Evolutionary conservation across 2,888 invertebrate genomes (phyloP), one percentile per base, ranked within the genome.

Genomic region (Theretra japonica): DNA sequence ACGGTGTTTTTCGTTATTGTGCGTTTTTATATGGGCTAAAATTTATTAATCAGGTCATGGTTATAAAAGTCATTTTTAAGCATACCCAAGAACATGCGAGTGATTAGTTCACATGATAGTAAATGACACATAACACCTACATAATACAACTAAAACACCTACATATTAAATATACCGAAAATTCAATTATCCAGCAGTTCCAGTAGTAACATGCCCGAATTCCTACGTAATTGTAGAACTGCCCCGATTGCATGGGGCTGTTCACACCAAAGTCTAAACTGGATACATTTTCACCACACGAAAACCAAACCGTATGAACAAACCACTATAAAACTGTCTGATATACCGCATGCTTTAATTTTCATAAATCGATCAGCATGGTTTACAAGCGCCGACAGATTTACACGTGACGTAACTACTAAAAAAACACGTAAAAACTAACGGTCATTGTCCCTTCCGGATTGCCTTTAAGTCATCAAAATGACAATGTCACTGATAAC

Each of bases 401-500:
- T 56, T 33, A 70, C 41, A n/a, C 57, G 41, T 69, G 69, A 58
- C 58, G 23, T 41, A 70, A n/a, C 33, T 15, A 17, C n/a, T 58
- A 58, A 41, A 70, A 69, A 70, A 41, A 48, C 48, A 5, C 6
- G 25, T 17, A 65, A 65, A 62, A 62, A 62, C 33, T 65, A 65
- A 48, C 48, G 65, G 65, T 65, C 65, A 48, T 65, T 65, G 65
- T 65, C 48, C 65, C 65, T 65, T 65, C 48, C 21, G 23, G 17
- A 65, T 65, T 48, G 41, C 48, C 65, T 62, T 65, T 23, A 65
- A 65, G 65, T 48, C 41, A 15, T 65, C 65, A 65, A 56, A 74
- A 75, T 76, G 77, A 79, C 82, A 82, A 72, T 73, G 76, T 79
- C 81, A 79, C 75, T 75, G 81, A 81, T 80, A 82, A 77, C 73